Base-by-base conservation (phyloP, 1,140 invertebrate species). In the Chelonus insularis region DNA sequence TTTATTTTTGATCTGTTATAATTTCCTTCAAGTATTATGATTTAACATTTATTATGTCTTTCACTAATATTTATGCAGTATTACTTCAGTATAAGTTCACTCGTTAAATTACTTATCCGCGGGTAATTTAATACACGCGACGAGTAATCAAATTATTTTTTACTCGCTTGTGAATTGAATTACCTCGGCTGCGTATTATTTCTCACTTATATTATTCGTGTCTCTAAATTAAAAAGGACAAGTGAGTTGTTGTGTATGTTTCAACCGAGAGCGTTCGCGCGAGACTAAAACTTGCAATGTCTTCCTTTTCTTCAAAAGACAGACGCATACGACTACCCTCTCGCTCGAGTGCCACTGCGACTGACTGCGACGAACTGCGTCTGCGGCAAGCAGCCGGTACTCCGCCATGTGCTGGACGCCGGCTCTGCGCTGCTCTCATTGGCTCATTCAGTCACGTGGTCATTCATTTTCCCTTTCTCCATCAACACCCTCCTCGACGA, bases 281-380 rank as follows among this genome's bases (percentile, higher is more conserved):
- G 54, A 41, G 55, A 29, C 56, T 58, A 58, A 55, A 41, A 29
- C 36, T 12, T 23, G 20, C 21, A 50, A 50, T 50, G 21, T 14
- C 43, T 62, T 45, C 47, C 52, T 55, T 34, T 37, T 50, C 16
- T 45, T 56, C 12, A 58, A 63, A 25, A 58, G 57, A 72, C 65
- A 66, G 67, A 67, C 70, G 70, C 76, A 73, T 74, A 59, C 66
- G 70, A 76, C 77, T 76, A 78, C 76, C 74, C 75, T 76, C 73
- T 72, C 69, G 69, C 69, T 75, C 76, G 75, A 73, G 67, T 77
- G 72, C 68, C 72, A 73, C 77, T 79, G 78, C 75, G 77, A 79
- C 75, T 79, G 76, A 78, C 73, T 78, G 75, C 74, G 72, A 76
- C 71, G 72, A 68, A 74, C 74, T 75, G 74, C 73, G 72, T 73